Evolutionary conservation across 2,888 invertebrate genomes (phyloP).

Genomic region (Sarcophaga caerulescens): DNA sequence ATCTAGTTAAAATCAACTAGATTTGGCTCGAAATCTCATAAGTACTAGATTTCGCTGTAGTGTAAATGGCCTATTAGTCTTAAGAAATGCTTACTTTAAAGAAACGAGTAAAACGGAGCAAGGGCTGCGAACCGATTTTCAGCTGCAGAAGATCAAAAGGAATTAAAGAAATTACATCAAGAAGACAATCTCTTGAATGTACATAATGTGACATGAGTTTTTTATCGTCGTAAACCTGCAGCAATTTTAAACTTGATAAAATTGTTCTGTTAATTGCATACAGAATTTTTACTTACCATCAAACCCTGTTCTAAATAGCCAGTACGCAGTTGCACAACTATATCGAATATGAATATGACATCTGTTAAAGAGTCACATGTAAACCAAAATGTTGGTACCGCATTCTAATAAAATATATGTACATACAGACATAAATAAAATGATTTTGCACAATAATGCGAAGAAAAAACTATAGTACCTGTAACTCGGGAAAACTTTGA

Average conservation of each 20-base stretch:
- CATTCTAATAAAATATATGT: conserved; percentile 82
- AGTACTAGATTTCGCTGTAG: too few relatives aligned
- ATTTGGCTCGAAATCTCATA: too few relatives aligned
- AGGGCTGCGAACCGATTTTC: conserved; percentile 90
- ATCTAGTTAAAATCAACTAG: too few relatives aligned
- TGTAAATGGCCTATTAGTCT: too few relatives aligned
- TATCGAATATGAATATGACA: conserved; percentile 92
- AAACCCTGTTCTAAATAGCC: conserved; percentile 97
- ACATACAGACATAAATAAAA: conserved; percentile 20
- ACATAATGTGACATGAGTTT: conserved; percentile 95
- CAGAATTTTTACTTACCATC: conserved; percentile 83
- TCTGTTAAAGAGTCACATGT: conserved; percentile 93
- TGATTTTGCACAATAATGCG: not conserved
- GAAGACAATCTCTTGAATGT: conserved; percentile 90
- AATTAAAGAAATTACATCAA: conserved; percentile 91
- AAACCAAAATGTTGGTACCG: conserved; percentile 89
- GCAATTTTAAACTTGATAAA: not conserved
- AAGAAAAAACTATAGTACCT: conserved; percentile 80
- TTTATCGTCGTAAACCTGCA: conserved; percentile 91
- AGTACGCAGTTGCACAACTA: conserved; percentile 94
- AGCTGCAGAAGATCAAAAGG: conserved; percentile 95
- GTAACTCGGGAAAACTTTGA: conserved; percentile 96
- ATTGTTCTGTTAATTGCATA: not conserved
- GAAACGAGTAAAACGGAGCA: conserved; percentile 93
- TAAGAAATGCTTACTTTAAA: conserved; percentile 85